Base-by-base conservation (phyloP, 2,797 vertebrate genomes). In the Acropternis orthonyx region DNA sequence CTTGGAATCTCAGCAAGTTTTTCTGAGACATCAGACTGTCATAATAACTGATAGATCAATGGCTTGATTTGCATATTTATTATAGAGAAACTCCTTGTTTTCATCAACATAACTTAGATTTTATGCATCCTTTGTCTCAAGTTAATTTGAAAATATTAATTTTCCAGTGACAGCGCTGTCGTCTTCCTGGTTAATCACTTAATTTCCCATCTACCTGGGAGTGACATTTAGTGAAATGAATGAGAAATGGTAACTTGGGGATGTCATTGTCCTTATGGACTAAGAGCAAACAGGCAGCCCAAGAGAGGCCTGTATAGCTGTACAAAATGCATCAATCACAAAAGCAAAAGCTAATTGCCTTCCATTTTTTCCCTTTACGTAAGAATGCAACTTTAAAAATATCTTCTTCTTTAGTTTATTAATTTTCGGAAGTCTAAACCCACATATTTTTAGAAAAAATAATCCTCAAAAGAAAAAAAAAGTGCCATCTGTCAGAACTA, bases 101-200 rank as follows among this genome's bases (percentile, higher is more conserved):
- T 90, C 92, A 82, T 95, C 91, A 93, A 86, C 81, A 73, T 82
- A 94, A 87, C 85, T 93, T 90, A 91, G 24, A 74, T 88, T 93
- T 79, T 85, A 74, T 86, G 88, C 80, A 71, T 79, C 72, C 83
- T 95, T 93, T 95, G 85, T 78, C 89, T 89, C 61, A 82, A 92
- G 74, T 87, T 88, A 95, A 93, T 95, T 95, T 93, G 74, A 88
- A 95, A 95, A 90, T 95, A 93, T 85, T 95, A 95, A 94, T 95
- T 96, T 95, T 86, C 62, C 46, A 65, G 59, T 92, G 93, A 90
- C 92, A 94, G 85, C 85, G 90, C 80, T 44, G 73, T 86, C 37
- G n/a, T 90, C 67, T 81, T 94, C 77, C 88, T 82, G 32, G 74
- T 95, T 97, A 96, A 95, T 95, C 91, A 77, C 85, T 95, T 95